Evolutionary conservation across 2,888 invertebrate genomes (phyloP), one percentile per base, ranked within the genome.

Genomic region (Melanophora roralis): DNA sequence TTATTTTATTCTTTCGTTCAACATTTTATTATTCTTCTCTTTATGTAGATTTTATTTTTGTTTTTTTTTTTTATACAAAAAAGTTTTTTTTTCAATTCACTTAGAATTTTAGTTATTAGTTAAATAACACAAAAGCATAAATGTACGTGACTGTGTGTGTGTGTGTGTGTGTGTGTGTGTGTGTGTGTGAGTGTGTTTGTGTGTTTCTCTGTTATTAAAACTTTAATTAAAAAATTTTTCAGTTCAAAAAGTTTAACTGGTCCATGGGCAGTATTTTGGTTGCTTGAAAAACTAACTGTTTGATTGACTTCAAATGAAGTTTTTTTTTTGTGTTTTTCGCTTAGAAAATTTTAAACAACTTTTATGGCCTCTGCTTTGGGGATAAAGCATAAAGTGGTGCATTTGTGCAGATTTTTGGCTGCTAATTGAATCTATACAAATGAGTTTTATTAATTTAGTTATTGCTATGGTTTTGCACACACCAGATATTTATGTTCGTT

Each of bases 191-290:
- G n/a, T n/a, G n/a, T n/a, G n/a, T n/a, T n/a, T n/a, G n/a, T n/a
- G n/a, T n/a, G n/a, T n/a, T n/a, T n/a, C n/a, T n/a, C 5, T 43
- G 27, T 23, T 21, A 27, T 16, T 57, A 43, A 60, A 69, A 69
- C 49, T 59, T 47, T 49, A 49, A 27, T 59, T 49, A 14, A 47
- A n/a, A 45, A 27, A n/a, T n/a, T n/a, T 34, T 43, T 67, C 53
- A 55, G 40, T 67, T 53, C 40, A 11, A 1, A 55, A 55, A 55
- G 19, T 34, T 55, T 7, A 53, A 53, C 53, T 53, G 53, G 32
- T 55, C n/a, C 12, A 19, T 12, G 11, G 34, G 2, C 19, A 36
- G 16, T 32, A 34, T 34, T 32, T 16, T 53, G 32, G 21, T 53
- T 14, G n/a, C 3, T 2, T 0, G 7, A 38, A 16, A 14, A 53